Evolutionary conservation across 2,113 vertebrate species (phyloP).

Genomic region (Brachypodius melanocephalos): DNA sequence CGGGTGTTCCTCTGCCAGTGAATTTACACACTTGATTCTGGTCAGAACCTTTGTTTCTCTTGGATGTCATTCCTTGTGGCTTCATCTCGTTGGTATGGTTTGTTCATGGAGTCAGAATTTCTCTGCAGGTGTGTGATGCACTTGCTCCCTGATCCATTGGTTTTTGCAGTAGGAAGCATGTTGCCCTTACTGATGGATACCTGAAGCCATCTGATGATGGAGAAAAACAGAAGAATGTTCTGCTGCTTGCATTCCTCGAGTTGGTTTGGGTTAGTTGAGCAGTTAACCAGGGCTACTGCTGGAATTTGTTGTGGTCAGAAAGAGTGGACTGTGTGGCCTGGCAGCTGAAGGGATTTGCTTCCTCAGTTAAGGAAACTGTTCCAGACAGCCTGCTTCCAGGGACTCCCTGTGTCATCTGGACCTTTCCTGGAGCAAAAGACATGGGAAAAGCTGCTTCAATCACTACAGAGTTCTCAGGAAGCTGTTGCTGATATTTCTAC

Average conservation of each 20-base stretch:
- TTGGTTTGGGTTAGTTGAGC: neutral
- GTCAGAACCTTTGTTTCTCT: neutral
- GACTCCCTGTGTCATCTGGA: neutral
- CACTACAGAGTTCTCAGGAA: neutral
- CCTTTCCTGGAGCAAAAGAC: neutral
- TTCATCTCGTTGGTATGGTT: neutral
- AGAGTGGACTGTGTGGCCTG: neutral
- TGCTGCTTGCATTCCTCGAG: neutral
- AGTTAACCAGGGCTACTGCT: neutral
- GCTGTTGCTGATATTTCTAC: neutral
- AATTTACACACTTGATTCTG: neutral
- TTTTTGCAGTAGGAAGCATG: neutral
- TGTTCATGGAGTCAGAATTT: neutral
- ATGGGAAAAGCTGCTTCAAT: neutral
- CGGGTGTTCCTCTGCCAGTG: neutral
- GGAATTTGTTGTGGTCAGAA: neutral
- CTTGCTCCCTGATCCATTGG: neutral
- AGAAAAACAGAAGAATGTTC: neutral
- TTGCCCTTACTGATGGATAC: neutral
- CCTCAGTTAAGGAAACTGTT: neutral
- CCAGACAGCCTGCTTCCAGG: neutral
- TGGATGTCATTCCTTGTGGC: neutral
- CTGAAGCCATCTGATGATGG: neutral
- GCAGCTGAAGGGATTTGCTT: neutral
- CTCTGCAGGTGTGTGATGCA: fast-evolving